Evolutionary conservation across 2,113 vertebrate genomes (phyloP).

Genomic region (Urocitellus parryii): DNA sequence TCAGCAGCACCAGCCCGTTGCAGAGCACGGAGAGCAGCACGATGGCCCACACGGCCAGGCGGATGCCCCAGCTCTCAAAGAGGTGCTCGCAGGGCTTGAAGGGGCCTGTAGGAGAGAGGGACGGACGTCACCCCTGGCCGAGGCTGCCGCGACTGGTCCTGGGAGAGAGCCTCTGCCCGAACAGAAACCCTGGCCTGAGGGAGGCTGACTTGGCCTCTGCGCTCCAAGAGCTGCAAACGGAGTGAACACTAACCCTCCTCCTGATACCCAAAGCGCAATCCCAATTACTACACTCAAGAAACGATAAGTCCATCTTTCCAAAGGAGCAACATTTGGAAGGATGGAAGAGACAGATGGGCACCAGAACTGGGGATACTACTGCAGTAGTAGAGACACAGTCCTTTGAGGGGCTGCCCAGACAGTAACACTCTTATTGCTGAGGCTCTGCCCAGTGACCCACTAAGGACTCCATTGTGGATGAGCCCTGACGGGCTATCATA

Average conservation of each 20-base stretch:
- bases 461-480: rapidly evolving
- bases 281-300: rapidly evolving
- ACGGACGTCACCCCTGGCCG: background rate
- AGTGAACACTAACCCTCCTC: too few relatives aligned
- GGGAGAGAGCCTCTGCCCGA: background rate
- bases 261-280: too few relatives aligned
- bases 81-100: slow-evolving; percentile 97
- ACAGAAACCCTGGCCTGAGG: too few relatives aligned
- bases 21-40: slow-evolving; percentile 91
- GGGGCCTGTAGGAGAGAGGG: slow-evolving; percentile 89
- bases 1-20: slow-evolving; percentile 92
- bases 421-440: too few relatives aligned
- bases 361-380: background rate
- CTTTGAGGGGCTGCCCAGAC: background rate
- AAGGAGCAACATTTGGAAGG: background rate
- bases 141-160: too few relatives aligned
- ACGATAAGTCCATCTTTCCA: background rate
- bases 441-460: background rate
- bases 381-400: background rate
- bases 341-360: background rate
- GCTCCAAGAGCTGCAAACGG: background rate
- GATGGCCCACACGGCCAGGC: slow-evolving; percentile 94
- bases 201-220: background rate
- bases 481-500: background rate
- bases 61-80: slow-evolving; percentile 96